Evolutionary conservation across 2,113 vertebrate species (phyloP), one percentile per base, ranked within the genome.

Genomic region (Phylloscopus trochiloides): DNA sequence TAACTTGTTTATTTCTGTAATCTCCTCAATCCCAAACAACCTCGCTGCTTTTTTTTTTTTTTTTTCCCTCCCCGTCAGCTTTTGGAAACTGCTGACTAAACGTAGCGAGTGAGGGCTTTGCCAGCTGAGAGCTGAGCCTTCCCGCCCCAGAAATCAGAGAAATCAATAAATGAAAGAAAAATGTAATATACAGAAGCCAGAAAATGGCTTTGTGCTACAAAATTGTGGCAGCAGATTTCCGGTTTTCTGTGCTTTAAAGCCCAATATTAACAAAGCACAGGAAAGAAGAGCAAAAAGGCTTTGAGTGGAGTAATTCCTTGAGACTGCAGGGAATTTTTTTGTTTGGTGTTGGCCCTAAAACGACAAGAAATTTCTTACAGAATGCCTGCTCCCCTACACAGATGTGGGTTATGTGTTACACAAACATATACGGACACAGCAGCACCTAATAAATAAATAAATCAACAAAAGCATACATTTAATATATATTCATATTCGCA

Each of bases 391-490:
- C 6, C 1, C 17, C 1, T 4, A 21, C 21, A 9, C 0, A 65
- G 55, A 40, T 3, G 10, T 2, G 1, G 1, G 7, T 17, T 47
- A n/a, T 12, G 1, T 3, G 8, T 11, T 14, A 14, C 2, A n/a
- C 2, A 42, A 19, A 34, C 20, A 11, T 1, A 5, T 25, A n/a
- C 2, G 1, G 26, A 22, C 26, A 26, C 1, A 55, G 5, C 14
- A 21, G 8, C 2, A 10, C 6, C 1, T 32, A 14, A 8, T 31
- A 24, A 51, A 38, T 3, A 21, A n/a, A 40, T 28, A 22, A 28
- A 28, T 19, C 5, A 36, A 36, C 36, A 36, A 17, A 5, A 2
- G 4, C 1, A 22, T 9, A 2, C 6, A 20, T 20, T 19, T 61
- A 3, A 36, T 36, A 71, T 25, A 16, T 36, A 31, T 42, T 61